Conservation (phyloP, 2,113 vertebrate genomes). For the Onychorhynchus coronatus region DNA sequence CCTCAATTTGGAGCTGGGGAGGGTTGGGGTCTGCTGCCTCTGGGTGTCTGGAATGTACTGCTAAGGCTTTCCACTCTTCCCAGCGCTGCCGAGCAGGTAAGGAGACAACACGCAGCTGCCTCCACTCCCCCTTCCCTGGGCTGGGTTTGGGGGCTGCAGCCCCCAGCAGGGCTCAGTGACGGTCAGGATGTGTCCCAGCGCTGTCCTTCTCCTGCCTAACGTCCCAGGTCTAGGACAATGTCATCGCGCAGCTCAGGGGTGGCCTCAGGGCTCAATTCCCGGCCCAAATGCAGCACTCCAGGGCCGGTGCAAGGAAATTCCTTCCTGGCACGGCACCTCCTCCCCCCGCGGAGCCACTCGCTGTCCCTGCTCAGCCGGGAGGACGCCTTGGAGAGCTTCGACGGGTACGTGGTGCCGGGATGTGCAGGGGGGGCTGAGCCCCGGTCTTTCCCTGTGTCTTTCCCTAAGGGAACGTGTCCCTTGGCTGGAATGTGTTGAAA, state of each 20-base stretch:
- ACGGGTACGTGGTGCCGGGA: background rate
- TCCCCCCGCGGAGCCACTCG: accelerated
- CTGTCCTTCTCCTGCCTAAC: accelerated
- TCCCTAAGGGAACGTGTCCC: accelerated
- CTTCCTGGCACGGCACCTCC: background rate
- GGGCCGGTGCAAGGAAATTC: accelerated
- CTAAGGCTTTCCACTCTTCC: background rate
- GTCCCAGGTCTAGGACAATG: background rate
- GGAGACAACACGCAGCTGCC: accelerated
- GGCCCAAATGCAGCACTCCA: background rate
- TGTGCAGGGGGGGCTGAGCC: background rate
- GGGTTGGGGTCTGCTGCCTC: background rate
- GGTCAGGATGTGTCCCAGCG: accelerated
- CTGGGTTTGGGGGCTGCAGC: background rate
- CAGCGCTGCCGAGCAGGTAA: background rate
- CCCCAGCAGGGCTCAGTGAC: background rate
- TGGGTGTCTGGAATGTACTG: background rate
- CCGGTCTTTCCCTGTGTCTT: accelerated
- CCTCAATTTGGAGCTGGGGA: background rate
- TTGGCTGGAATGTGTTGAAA: accelerated
- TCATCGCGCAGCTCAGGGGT: accelerated
- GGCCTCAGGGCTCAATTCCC: background rate
- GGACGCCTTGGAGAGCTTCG: background rate
- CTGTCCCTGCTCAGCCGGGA: background rate
- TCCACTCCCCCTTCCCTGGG: too few species aligned